Percentiles rank a stretch among this genome's conserved stretches.
phyloP scores from a whole-genome alignment of 53 echinoderm and acorn worm genomes.

The Crossaster papposus region DNA sequence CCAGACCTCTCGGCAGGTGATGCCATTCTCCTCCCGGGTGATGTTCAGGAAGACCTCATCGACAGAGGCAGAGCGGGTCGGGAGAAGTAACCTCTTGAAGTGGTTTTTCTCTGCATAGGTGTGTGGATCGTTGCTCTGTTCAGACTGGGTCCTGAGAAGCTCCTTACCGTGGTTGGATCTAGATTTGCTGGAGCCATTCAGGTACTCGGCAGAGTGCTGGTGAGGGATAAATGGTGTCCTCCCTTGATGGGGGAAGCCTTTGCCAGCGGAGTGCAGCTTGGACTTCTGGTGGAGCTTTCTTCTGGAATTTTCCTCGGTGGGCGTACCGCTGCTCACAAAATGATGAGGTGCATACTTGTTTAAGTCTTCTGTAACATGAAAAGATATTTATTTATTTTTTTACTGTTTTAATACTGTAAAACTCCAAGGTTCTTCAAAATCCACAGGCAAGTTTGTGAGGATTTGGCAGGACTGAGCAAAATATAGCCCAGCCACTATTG shows the following conservation, averaged over 20 bases:
- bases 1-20: conserved; percentile 38
- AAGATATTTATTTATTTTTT: background rate
- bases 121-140: conserved; percentile 25
- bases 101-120: conserved; percentile 50
- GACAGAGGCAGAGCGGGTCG: conserved; percentile 55
- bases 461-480: too few species aligned
- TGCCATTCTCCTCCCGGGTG: conserved; percentile 38
- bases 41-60: conserved; percentile 63
- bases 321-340: background rate
- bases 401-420: too few species aligned
- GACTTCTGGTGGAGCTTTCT: conserved; percentile 13
- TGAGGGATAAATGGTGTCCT: conserved; percentile 7
- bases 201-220: conserved; percentile 5
- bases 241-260: conserved; percentile 20
- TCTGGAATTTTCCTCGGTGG: conserved; percentile 10
- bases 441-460: too few species aligned
- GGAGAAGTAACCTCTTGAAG: conserved; percentile 57
- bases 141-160: conserved; percentile 34
- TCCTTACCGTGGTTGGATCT: conserved; percentile 2
- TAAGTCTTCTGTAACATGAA: conserved; percentile 20
- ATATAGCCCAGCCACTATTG: too few species aligned
- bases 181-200: conserved; percentile 11
- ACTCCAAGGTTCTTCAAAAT: too few species aligned
- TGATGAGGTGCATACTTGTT: conserved; percentile 11
- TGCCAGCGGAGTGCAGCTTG: conserved; percentile 27